Evolutionary conservation across 2,888 invertebrate species (phyloP).

Genomic region (Drosophila kambysellisi): DNA sequence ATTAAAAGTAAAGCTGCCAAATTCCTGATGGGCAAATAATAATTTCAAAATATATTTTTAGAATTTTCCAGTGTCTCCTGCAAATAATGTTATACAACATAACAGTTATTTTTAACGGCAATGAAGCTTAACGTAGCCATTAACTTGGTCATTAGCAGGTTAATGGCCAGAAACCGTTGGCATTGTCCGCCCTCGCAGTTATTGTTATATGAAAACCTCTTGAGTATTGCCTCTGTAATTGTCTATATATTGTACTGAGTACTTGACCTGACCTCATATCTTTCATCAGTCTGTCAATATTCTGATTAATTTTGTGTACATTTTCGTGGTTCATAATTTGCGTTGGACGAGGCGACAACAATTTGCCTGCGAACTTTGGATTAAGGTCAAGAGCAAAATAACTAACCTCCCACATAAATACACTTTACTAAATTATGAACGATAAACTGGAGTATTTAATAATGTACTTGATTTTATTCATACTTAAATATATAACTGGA

Average conservation of each 20-base stretch:
- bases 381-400: conserved; percentile 40
- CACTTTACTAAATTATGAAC: conserved; percentile 10
- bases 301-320: conserved; percentile 2
- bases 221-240: conserved; percentile 18
- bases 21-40: background rate
- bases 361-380: conserved; percentile 35
- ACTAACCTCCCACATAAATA: conserved; percentile 9
- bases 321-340: conserved; percentile 15
- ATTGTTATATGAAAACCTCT: conserved; percentile 13
- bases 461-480: background rate
- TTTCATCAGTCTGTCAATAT: conserved; percentile 12
- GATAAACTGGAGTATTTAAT: background rate
- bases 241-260: conserved; percentile 12
- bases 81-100: background rate
- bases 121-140: conserved; percentile 29
- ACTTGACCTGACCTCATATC: conserved; percentile 5
- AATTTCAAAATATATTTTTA: background rate
- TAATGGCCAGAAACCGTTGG: conserved; percentile 17
- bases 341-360: background rate
- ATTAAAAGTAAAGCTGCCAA: background rate
- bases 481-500: background rate
- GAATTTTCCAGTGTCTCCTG: background rate
- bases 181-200: conserved; percentile 22
- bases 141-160: conserved; percentile 36
- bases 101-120: conserved; percentile 1